Evolutionary conservation across 2,113 vertebrate species (phyloP).

Genomic region (Syngnathus scovelli): DNA sequence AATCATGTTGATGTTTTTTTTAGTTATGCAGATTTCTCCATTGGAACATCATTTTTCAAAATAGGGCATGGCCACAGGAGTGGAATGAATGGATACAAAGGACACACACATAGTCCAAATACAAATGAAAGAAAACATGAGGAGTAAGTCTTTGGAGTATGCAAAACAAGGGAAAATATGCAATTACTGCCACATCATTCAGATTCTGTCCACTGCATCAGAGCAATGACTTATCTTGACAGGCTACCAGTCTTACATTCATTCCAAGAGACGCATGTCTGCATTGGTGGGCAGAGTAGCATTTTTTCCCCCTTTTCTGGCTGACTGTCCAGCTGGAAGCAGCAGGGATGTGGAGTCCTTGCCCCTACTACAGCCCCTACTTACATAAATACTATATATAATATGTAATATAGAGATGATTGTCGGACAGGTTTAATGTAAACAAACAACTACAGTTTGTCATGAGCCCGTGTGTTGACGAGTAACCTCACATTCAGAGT

Average conservation of each 20-base stretch:
- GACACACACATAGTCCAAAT: constrained; percentile 7
- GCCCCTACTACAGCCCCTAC: neutral
- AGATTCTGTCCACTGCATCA: constrained; percentile 17
- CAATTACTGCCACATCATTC: constrained; percentile 11
- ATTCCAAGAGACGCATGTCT: constrained; percentile 39
- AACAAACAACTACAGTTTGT: too few species aligned
- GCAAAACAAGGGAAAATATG: constrained; percentile 11
- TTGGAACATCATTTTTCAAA: neutral
- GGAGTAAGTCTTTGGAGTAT: neutral
- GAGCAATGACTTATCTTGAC: constrained; percentile 39
- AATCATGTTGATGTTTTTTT: neutral
- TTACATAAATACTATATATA: neutral
- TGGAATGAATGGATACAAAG: neutral
- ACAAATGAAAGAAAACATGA: neutral
- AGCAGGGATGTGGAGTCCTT: neutral
- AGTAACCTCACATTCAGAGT: too few species aligned
- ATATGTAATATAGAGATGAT: neutral
- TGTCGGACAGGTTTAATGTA: too few species aligned
- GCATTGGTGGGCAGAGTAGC: constrained; percentile 14
- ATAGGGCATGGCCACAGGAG: neutral
- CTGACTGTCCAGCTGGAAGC: neutral
- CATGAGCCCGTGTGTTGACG: too few species aligned
- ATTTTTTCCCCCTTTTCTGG: neutral
- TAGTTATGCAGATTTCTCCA: neutral
- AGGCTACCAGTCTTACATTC: constrained; percentile 33